Evolutionary conservation across 2,888 invertebrate genomes (phyloP).

Genomic region (Limnephilus lunatus): DNA sequence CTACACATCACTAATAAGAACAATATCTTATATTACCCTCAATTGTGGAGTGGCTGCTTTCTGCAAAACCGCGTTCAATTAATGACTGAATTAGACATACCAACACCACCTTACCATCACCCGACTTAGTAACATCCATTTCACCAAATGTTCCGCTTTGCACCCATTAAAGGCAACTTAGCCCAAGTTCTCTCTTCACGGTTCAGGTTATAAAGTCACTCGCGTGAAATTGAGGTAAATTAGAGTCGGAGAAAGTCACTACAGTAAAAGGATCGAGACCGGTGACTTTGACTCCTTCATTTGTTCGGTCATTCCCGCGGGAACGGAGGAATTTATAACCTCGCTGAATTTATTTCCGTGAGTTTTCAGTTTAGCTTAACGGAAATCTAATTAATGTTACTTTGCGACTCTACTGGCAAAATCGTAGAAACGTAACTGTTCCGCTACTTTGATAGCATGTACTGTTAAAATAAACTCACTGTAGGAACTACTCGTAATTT

Average conservation of each 20-base stretch:
- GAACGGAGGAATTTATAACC: conserved; percentile 21
- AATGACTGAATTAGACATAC: conserved; percentile 18
- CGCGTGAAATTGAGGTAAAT: conserved; percentile 62
- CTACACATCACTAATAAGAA: no score
- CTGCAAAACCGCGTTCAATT: background rate
- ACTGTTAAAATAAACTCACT: no score
- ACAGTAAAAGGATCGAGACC: background rate
- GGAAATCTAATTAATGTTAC: background rate
- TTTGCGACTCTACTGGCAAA: background rate
- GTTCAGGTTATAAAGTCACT: conserved; percentile 35
- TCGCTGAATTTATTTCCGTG: background rate
- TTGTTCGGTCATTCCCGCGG: conserved; percentile 41
- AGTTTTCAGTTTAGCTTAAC: background rate
- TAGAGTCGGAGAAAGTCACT: conserved; percentile 43
- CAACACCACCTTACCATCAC: conserved; percentile 4
- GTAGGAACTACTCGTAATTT: no score
- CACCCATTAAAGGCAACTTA: conserved; percentile 48
- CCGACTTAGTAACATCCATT: conserved; percentile 31
- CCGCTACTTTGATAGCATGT: background rate
- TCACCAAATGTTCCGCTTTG: conserved; percentile 12
- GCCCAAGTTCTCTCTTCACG: conserved; percentile 49
- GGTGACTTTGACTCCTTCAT: conserved; percentile 32
- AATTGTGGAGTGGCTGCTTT: no score
- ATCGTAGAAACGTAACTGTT: background rate
- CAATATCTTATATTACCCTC: no score